Evolutionary conservation across 2,888 invertebrate species (phyloP).

Genomic region (Drosophila phalerata): DNA sequence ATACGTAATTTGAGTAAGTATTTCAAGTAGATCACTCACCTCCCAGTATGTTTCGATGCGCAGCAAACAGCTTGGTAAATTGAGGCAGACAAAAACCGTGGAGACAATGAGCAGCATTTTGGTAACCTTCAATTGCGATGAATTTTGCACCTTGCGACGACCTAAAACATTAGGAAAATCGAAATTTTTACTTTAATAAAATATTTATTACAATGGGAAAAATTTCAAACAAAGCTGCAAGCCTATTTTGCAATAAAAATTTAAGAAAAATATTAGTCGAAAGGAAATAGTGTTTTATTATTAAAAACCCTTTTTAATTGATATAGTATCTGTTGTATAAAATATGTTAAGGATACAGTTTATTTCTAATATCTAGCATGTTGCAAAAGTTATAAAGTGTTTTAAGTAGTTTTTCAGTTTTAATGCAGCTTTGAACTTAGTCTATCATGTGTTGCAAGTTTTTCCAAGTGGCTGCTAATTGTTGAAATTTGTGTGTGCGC

Average conservation of each 20-base stretch:
- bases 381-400: constrained; percentile 15
- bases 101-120: constrained; percentile 94
- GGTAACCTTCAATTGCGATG: constrained; percentile 90
- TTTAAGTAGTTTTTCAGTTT: constrained; percentile 52
- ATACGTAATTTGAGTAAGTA: constrained; percentile 19
- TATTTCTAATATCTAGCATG: not conserved
- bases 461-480: constrained; percentile 40
- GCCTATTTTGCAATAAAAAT: no score
- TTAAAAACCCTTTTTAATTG: no score
- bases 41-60: constrained; percentile 88
- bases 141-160: constrained; percentile 84
- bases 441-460: constrained; percentile 25
- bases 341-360: not conserved
- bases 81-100: constrained; percentile 91
- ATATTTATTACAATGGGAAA: no score
- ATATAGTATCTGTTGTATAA: not conserved
- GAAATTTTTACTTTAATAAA: not conserved
- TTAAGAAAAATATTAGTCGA: not conserved
- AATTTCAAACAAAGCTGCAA: no score
- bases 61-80: constrained; percentile 91
- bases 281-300: not conserved
- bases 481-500: constrained; percentile 23
- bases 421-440: constrained; percentile 40
- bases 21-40: constrained; percentile 84
- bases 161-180: constrained; percentile 62